Evolutionary conservation across 2,797 vertebrate genomes (phyloP).

Genomic region (Cossypha dichroa): DNA sequence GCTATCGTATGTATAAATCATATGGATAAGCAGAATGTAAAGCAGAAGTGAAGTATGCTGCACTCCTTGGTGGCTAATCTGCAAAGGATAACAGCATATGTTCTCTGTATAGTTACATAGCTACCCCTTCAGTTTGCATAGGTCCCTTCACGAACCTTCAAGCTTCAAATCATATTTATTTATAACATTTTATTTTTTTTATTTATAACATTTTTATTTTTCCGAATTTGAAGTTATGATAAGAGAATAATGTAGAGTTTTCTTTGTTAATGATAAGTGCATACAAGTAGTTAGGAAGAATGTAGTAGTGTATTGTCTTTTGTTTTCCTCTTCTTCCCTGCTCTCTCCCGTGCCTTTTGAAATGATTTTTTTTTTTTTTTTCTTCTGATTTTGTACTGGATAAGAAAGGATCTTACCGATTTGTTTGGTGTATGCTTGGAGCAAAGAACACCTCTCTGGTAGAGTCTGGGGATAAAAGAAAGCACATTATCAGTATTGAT

Average conservation of each 20-base stretch:
- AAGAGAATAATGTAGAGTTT: neutral
- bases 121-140: neutral
- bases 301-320: neutral
- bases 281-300: neutral
- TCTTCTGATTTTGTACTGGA: neutral
- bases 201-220: neutral
- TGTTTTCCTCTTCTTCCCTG: neutral
- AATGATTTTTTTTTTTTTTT: accelerated
- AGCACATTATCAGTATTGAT: neutral
- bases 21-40: neutral
- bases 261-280: neutral
- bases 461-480: neutral
- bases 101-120: neutral
- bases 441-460: neutral
- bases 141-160: neutral
- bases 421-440: neutral
- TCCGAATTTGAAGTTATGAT: neutral
- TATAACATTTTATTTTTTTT: neutral
- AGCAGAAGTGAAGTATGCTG: constrained; percentile 11
- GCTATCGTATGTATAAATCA: constrained; percentile 17
- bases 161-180: neutral
- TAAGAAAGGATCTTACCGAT: neutral
- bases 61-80: neutral
- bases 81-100: neutral
- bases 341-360: accelerated